Evolutionary conservation across 1,140 invertebrate species (phyloP).

Genomic region (Trichonephila inaurata): DNA sequence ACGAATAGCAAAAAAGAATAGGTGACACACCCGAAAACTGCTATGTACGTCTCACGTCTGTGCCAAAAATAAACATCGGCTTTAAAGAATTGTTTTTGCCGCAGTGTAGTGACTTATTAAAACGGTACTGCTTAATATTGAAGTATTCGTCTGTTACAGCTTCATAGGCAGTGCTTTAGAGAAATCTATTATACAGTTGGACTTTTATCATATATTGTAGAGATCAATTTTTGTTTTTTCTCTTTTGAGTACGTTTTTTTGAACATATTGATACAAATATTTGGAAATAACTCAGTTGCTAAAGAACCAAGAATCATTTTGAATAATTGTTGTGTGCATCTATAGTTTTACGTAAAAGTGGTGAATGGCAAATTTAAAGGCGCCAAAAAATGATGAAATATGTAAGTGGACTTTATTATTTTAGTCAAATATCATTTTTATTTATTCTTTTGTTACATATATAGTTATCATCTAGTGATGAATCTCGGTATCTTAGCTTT

Average conservation of each 20-base stretch:
- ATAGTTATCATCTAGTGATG: too few species aligned
- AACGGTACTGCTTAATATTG: too few species aligned
- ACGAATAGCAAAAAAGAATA: conserved; percentile 15
- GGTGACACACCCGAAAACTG: conserved; percentile 45
- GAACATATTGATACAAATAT: too few species aligned
- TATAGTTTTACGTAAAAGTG: background rate
- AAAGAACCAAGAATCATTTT: background rate
- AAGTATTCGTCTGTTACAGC: too few species aligned
- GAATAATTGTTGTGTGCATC: background rate
- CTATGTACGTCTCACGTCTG: background rate
- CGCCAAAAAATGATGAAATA: conserved; percentile 51
- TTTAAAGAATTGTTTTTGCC: background rate
- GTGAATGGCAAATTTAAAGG: conserved; percentile 69
- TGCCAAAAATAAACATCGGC: conserved; percentile 47
- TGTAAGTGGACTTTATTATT: conserved; percentile 20
- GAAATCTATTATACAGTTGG: too few species aligned
- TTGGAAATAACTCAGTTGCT: too few species aligned
- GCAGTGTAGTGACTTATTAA: background rate
- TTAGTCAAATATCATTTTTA: background rate
- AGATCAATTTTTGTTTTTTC: too few species aligned
- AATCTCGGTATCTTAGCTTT: too few species aligned
- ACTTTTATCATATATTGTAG: too few species aligned
- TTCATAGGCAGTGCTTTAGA: too few species aligned
- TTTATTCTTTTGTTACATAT: background rate
- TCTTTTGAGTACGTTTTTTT: too few species aligned